phyloP scores from a whole-genome alignment of 92 coral and sea anemone species.

The Siderastrea siderea region DNA sequence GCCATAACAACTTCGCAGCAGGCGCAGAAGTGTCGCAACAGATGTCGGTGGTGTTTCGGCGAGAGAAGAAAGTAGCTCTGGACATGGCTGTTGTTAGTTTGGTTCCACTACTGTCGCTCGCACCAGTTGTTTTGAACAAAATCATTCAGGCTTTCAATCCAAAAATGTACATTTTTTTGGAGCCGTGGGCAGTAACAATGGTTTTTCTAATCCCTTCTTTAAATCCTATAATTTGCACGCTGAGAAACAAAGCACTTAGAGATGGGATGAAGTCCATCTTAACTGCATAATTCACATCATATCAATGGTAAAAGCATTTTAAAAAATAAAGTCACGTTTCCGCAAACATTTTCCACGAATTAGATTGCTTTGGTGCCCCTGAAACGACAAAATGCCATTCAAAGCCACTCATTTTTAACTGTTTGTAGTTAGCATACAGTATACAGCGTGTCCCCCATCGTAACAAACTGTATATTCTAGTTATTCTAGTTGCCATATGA shows the following conservation, averaged over 20 bases:
- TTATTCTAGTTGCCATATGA: no score
- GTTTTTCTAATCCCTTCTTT: conserved; percentile 8
- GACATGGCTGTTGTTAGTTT: not conserved
- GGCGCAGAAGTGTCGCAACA: not conserved
- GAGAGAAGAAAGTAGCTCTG: conserved; percentile 14
- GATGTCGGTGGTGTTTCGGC: not conserved
- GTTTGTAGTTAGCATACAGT: no score
- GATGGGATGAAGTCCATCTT: conserved; percentile 9
- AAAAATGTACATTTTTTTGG: not conserved
- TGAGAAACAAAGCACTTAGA: conserved; percentile 2
- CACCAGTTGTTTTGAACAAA: conserved; percentile 1
- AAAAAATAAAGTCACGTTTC: no score
- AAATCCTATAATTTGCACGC: conserved; percentile 2
- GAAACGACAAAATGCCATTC: no score
- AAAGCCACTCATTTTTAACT: no score
- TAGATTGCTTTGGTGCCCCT: no score
- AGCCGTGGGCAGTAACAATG: conserved; percentile 22
- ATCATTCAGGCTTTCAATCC: not conserved
- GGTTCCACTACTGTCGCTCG: conserved; percentile 9
- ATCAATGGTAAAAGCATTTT: no score
- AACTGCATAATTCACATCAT: not conserved
- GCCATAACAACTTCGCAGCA: not conserved
- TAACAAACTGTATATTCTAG: no score
- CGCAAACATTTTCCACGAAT: no score
- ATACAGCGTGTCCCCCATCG: no score